Base-by-base conservation (phyloP, 2,113 vertebrate species). In the Ivindomyrus marchei region DNA sequence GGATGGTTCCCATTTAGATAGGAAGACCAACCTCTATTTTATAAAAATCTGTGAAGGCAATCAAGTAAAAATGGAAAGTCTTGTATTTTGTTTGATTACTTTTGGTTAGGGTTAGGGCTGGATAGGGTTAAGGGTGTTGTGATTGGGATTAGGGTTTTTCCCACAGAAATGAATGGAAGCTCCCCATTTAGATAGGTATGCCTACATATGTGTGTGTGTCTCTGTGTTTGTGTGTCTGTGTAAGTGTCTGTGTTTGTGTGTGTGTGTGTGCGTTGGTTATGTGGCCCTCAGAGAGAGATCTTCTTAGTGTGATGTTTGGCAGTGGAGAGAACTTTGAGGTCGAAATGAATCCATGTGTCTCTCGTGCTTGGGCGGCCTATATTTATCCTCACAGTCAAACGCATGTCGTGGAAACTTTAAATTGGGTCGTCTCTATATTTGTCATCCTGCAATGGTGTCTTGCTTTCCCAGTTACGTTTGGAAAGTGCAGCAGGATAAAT, bases 331-430 rank as follows among this genome's bases (percentile, higher is more conserved):
- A 86, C 49, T 80, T 92, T 70, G 36, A 92, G 87, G 89, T 24
- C 91, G 8, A 90, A 92, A 91, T 91, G 90, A 80, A 89, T 92
- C 91, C 92, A 91, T 91, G 93, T 93, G 91, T 93, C 92, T 91
- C 84, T 47, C 92, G 42, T 94, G 88, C 92, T 93, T 93, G 80
- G 87, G 88, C 13, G 4, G 90, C 92, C 94, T 95, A 94, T 94
- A 94, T 95, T 94, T 93, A 91, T 91, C 27, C 53, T 92, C 58
- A 88, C 42, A 62, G 84, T 83, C 88, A 70, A 89, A 86, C 31
- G 50, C 27, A 17, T 31, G 4, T 83, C 80, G 52, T 89, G 88
- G 53, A 88, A 90, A 85, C 52, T 91, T 62, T 50, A 66, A 89
- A 66, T 50, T 49, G 74, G 24, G 58, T 74, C 74, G 52, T 21